Conservation (phyloP, 2,113 vertebrate species). For the Gracilinanus agilis region DNA sequence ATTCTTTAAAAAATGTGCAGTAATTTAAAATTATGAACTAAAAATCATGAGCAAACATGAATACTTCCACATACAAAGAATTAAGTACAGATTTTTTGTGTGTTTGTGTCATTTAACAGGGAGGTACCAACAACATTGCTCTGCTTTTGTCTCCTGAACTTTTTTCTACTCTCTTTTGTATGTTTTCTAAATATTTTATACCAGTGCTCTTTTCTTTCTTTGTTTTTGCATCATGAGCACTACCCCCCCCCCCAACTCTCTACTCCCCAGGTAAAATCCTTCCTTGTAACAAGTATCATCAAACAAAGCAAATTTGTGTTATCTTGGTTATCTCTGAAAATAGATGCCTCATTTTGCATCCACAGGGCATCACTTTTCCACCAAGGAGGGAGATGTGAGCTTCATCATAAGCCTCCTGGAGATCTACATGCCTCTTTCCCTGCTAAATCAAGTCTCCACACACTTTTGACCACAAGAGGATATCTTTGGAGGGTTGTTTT, state of each 20-base stretch:
- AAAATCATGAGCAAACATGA: background rate
- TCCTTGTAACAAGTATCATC: background rate
- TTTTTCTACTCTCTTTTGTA: background rate
- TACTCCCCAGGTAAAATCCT: background rate
- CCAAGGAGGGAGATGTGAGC: background rate
- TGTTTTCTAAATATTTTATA: background rate
- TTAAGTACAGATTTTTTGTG: background rate
- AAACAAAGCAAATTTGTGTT: background rate
- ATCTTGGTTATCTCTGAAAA: background rate
- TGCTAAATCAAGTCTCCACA: background rate
- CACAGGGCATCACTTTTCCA: background rate
- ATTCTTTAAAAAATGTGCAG: background rate
- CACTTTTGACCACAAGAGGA: background rate
- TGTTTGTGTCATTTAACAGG: background rate
- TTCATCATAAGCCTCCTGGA: background rate
- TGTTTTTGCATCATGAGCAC: background rate
- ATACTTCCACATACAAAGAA: background rate
- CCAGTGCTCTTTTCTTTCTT: background rate
- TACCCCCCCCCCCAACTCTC: background rate
- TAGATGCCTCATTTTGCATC: background rate
- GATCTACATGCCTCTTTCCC: background rate
- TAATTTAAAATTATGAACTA: background rate
- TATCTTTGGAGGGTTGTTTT: background rate
- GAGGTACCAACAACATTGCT: background rate
- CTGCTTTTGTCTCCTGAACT: background rate